Evolutionary conservation across 2,113 vertebrate species (phyloP), one percentile per base, ranked within the genome.

Genomic region (Osmerus eperlanus): DNA sequence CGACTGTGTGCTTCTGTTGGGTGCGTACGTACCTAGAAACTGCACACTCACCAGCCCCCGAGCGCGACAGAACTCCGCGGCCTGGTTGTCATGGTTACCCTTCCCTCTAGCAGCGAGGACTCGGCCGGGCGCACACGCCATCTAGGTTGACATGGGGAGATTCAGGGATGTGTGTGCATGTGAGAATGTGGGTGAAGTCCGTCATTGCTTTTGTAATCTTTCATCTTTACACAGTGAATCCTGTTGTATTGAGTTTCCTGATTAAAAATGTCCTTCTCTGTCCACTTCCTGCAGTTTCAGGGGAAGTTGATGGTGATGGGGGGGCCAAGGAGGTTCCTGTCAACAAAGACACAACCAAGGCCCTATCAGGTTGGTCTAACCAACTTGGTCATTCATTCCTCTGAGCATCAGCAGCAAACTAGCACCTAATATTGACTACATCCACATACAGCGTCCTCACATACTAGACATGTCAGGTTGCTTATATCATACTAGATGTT

Each of bases 31-130:
- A 11, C 41, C 41, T 47, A 47, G 41, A 47, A 90, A 88, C 88
- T 85, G 89, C 89, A 85, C 86, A 89, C 85, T 89, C 86, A 86
- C 85, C 81, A 87, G 84, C 81, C 81, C 83, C 73, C 6, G 80
- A 88, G 82, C 78, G 78, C 85, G 5, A 85, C 84, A 87, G 86
- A 78, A 82, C 80, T 83, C 86, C 83, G 86, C 85, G 89, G 87
- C 82, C 84, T 79, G 86, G 88, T 91, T 89, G 86, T 81, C 89
- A 89, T 90, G 85, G 89, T 85, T 83, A 90, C 86, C 73, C 82
- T 72, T 83, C 52, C n/a, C 85, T 89, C 80, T 82, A 86, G 88
- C 85, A 87, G 88, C 89, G 83, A 83, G 87, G 85, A 87, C 86
- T 84, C 68, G 81, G 84, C 85, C 88, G 90, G 89, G 89, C 90